A percentile compares a stretch with the other conserved stretches of the same genome.
Evolutionary conservation across 2,888 invertebrate species (phyloP).

Genomic region (Nomada ruficornis): DNA sequence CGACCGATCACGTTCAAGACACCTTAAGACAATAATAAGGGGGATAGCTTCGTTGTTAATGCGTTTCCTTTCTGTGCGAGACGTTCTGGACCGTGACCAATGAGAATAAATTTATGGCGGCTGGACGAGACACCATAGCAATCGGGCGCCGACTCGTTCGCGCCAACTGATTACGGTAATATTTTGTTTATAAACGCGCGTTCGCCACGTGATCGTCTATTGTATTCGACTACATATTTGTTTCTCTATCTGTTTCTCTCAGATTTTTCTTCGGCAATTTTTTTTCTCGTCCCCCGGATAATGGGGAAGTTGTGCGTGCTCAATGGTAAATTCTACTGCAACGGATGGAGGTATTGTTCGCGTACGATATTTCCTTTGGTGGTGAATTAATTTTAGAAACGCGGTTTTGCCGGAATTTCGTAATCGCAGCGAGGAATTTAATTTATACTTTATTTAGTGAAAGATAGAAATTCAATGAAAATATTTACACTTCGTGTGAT

Average conservation of each 20-base stretch:
- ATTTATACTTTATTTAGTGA: too few relatives aligned
- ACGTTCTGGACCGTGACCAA: conserved; percentile 69
- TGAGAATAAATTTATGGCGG: conserved; percentile 68
- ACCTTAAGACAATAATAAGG: conserved; percentile 72
- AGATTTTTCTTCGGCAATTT: background rate
- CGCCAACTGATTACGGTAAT: conserved; percentile 58
- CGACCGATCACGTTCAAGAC: conserved; percentile 67
- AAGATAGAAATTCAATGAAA: too few relatives aligned
- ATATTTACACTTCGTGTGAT: too few relatives aligned
- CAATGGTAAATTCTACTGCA: too few relatives aligned
- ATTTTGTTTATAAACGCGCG: conserved; percentile 55
- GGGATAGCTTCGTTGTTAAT: conserved; percentile 65
- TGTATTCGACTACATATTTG: conserved; percentile 2
- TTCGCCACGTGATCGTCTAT: conserved; percentile 8
- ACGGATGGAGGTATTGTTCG: too few relatives aligned
- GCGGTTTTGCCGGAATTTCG: too few relatives aligned
- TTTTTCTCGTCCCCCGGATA: background rate
- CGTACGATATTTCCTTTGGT: too few relatives aligned
- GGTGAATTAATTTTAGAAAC: too few relatives aligned
- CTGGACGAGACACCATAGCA: conserved; percentile 9
- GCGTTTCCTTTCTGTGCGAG: conserved; percentile 61
- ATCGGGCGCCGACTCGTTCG: conserved; percentile 40
- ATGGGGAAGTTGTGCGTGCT: too few relatives aligned
- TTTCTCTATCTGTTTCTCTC: background rate
- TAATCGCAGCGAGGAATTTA: too few relatives aligned